A percentile compares a stretch with the other conserved stretches of the same genome.
Evolutionary conservation across 2,113 vertebrate species (phyloP).

Genomic region (Lutjanus erythropterus): DNA sequence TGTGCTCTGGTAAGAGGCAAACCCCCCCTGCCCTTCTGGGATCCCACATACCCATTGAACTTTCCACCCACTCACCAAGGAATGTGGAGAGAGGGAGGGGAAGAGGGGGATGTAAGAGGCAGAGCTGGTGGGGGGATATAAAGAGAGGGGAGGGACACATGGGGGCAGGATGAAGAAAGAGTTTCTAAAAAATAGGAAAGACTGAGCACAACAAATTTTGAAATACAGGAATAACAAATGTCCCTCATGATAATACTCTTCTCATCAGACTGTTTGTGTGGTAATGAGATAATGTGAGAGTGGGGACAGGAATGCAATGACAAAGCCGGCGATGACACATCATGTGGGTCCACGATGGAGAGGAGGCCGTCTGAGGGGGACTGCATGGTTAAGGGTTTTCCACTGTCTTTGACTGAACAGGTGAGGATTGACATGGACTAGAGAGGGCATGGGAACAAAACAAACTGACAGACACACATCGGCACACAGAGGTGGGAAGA

Average conservation of each 20-base stretch:
- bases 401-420: conserved; percentile 44
- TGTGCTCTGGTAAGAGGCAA: conserved; percentile 61
- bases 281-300: conserved; percentile 41
- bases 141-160: background rate
- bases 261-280: conserved; percentile 35
- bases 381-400: conserved; percentile 10
- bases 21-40: conserved; percentile 72
- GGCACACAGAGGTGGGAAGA: no score
- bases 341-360: conserved; percentile 3
- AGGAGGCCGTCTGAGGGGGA: conserved; percentile 9
- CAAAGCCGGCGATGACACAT: conserved; percentile 37
- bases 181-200: conserved; percentile 26
- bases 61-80: conserved; percentile 84
- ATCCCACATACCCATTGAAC: conserved; percentile 83
- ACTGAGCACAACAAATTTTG: conserved; percentile 15
- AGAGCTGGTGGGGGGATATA: conserved; percentile 37
- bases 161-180: conserved; percentile 12
- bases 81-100: conserved; percentile 76
- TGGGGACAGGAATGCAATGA: background rate
- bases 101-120: conserved; percentile 59
- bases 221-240: conserved; percentile 24
- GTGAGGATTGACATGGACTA: conserved; percentile 40
- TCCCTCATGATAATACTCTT: background rate
- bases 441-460: conserved; percentile 47
- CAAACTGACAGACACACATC: conserved; percentile 18